Evolutionary conservation across 2,797 vertebrate genomes (phyloP).

Genomic region (Cossypha heuglini): DNA sequence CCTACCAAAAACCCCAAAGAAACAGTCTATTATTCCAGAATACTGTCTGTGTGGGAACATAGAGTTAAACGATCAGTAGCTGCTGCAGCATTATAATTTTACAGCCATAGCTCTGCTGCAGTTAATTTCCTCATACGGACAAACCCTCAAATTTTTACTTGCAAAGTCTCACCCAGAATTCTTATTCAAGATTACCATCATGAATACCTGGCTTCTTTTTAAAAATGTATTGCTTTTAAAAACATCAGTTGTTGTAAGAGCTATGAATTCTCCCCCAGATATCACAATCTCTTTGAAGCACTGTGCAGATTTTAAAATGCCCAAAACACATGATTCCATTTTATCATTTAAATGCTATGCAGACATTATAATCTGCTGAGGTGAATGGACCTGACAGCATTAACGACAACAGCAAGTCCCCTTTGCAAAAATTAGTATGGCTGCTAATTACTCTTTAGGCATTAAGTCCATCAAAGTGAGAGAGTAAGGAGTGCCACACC

Average conservation of each 20-base stretch:
- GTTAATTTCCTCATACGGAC: slow-evolving; percentile 16
- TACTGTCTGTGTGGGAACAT: not conserved
- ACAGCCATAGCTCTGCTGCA: not conserved
- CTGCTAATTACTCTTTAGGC: not conserved
- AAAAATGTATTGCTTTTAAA: not conserved
- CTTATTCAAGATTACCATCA: not conserved
- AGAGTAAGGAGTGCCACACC: not conserved
- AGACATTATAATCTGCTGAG: not conserved
- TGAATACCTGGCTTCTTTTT: not conserved
- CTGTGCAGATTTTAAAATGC: not conserved
- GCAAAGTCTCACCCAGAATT: slow-evolving; percentile 2
- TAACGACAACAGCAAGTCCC: not conserved
- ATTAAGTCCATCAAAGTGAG: not conserved
- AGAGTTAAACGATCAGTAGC: slow-evolving; percentile 21
- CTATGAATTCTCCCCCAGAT: not conserved
- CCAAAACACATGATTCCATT: not conserved
- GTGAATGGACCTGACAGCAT: not conserved
- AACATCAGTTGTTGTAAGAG: not conserved
- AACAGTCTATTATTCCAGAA: slow-evolving; percentile 12
- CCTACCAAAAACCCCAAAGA: not conserved
- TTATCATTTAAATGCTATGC: slow-evolving; percentile 14
- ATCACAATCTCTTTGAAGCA: not conserved
- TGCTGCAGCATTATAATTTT: slow-evolving; percentile 43
- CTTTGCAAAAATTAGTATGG: not conserved
- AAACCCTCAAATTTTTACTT: slow-evolving; percentile 47